phyloP scores from a whole-genome alignment of 2,113 vertebrate genomes.

The Cygnus buccinator region DNA sequence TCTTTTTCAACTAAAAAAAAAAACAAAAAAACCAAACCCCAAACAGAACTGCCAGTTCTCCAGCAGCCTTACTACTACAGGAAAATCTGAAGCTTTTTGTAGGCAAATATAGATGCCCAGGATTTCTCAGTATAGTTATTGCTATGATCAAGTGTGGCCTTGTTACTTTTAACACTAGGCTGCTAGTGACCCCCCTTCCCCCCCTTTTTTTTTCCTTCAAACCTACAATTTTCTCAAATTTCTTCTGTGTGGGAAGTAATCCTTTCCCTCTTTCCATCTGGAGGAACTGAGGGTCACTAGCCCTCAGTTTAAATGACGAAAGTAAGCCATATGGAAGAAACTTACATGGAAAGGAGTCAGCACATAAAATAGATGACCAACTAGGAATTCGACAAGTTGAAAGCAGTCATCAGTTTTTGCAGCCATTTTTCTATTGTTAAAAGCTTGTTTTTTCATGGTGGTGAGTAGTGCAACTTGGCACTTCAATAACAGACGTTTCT shows the following conservation, averaged over 20 bases:
- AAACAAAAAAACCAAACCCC: background rate
- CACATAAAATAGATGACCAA: background rate
- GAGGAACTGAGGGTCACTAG: background rate
- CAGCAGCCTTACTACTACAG: background rate
- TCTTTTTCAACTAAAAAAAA: background rate
- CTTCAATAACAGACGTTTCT: background rate
- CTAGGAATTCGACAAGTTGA: background rate
- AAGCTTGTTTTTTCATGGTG: background rate
- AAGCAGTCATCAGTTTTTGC: background rate
- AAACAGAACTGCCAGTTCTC: background rate
- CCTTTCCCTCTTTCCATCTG: background rate
- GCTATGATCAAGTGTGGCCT: background rate
- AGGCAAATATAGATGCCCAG: background rate
- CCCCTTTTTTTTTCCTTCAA: background rate
- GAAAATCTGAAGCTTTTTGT: background rate
- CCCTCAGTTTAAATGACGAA: background rate
- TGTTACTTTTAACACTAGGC: background rate
- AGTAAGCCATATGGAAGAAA: background rate
- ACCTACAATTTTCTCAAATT: background rate
- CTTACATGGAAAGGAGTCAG: background rate
- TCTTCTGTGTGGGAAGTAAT: background rate
- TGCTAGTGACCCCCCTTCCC: rapidly evolving
- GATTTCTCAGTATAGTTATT: background rate
- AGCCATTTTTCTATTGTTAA: background rate
- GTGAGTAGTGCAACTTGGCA: background rate